Conservation (phyloP, 2,888 invertebrate species). For the Drosophila siamana region DNA sequence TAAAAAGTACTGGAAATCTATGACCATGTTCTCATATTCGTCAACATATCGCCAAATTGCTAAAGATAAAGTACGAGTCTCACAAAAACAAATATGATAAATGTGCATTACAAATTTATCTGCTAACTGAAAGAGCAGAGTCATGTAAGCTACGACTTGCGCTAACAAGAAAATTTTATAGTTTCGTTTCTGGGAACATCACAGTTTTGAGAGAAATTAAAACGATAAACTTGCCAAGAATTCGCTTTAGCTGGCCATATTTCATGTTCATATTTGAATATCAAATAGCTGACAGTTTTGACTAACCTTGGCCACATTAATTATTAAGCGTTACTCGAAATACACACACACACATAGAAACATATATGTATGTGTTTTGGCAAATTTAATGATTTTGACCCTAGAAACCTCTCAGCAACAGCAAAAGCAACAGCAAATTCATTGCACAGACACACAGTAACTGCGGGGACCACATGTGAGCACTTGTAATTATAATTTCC, state of each 20-base stretch:
- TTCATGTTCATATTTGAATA: constrained; percentile 63
- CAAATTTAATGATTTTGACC: constrained; percentile 59
- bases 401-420: constrained; percentile 27
- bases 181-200: neutral
- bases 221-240: constrained; percentile 1
- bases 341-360: neutral
- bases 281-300: constrained; percentile 63
- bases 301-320: constrained; percentile 68
- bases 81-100: neutral
- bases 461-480: constrained; percentile 62
- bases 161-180: neutral
- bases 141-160: no score
- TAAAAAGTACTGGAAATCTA: constrained; percentile 39
- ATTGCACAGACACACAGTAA: no score
- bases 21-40: constrained; percentile 28
- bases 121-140: no score
- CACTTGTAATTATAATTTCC: constrained; percentile 76
- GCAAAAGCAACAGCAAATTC: neutral
- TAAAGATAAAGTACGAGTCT: neutral
- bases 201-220: neutral
- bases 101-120: no score
- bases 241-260: constrained; percentile 33
- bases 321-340: constrained; percentile 54
- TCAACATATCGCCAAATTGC: constrained; percentile 4
- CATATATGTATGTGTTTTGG: constrained; percentile 46